These are phyloP conservation scores for Ladona fulva DNA, from an alignment of 1,140 invertebrate genomes.

Conservation along the genomic window DNA sequence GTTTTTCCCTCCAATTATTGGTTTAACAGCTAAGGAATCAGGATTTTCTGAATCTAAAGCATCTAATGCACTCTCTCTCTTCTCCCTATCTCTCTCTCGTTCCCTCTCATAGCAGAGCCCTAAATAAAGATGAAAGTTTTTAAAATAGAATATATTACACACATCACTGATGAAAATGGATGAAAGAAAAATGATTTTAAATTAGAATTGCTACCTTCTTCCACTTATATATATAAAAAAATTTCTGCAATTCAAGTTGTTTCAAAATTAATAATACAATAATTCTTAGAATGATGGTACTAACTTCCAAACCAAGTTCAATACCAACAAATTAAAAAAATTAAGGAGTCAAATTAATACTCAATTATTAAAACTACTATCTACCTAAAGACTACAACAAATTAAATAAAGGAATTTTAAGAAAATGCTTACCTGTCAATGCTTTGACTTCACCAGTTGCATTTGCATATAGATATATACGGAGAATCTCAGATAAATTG, in stretches of 20 bases:
- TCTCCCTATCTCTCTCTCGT: constrained; percentile 29
- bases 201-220: no score
- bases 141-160: not conserved
- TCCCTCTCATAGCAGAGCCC: constrained; percentile 46
- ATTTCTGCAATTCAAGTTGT: no score
- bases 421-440: constrained; percentile 46
- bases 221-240: no score
- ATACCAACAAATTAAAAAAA: no score
- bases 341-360: no score
- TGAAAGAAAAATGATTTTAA: no score
- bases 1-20: constrained; percentile 50
- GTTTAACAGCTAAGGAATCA: not conserved
- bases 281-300: no score
- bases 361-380: no score
- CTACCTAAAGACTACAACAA: no score
- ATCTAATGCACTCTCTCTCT: not conserved
- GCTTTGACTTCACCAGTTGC: constrained; percentile 77
- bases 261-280: no score
- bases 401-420: not conserved
- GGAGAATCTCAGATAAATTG: constrained; percentile 83
- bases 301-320: no score
- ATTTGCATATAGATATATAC: constrained; percentile 80
- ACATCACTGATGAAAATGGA: no score
- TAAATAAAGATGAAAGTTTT: constrained; percentile 25
- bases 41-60: not conserved